phyloP scores from a whole-genome alignment of 2,113 vertebrate genomes.

The Mola mola region DNA sequence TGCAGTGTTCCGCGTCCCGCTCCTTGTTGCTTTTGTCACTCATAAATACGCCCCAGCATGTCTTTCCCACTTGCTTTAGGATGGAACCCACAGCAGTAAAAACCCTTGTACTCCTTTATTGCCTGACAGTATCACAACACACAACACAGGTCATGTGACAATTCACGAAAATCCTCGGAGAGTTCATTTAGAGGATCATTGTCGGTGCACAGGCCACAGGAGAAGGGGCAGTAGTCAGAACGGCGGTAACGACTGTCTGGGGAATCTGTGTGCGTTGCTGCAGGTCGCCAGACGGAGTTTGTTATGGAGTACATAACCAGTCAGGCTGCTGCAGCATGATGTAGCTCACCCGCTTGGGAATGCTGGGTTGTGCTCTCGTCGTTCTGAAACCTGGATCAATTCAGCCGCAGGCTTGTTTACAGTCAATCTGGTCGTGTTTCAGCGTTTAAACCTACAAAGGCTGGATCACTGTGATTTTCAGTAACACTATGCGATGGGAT shows the following conservation, averaged over 20 bases:
- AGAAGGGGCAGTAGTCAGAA: slow-evolving; percentile 35
- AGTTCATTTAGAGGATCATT: slow-evolving; percentile 71
- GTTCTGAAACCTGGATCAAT: slow-evolving; percentile 13
- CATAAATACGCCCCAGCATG: slow-evolving; percentile 42
- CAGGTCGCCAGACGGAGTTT: slow-evolving; percentile 36
- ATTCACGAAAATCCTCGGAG: slow-evolving; percentile 57
- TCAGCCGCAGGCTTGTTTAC: slow-evolving; percentile 16
- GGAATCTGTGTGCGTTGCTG: slow-evolving; percentile 52
- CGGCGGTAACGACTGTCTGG: slow-evolving; percentile 49
- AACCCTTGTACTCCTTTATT: slow-evolving; percentile 27
- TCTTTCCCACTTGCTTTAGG: slow-evolving; percentile 40
- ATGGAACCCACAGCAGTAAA: slow-evolving; percentile 40
- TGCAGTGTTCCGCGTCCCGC: no score
- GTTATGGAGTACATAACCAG: slow-evolving; percentile 29
- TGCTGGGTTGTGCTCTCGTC: slow-evolving; percentile 3
- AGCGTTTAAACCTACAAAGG: no score
- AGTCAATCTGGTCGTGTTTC: no score
- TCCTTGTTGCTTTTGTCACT: slow-evolving; percentile 24
- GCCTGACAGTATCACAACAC: slow-evolving; percentile 42
- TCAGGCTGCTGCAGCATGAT: slow-evolving; percentile 15
- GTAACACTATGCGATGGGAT: no score
- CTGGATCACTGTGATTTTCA: no score
- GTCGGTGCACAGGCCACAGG: slow-evolving; percentile 47
- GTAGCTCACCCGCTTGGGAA: slow-evolving; percentile 17
- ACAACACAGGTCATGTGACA: slow-evolving; percentile 58